Evolutionary conservation across 2,797 vertebrate species (phyloP).

Genomic region (Heteromormyrus szaboi): DNA sequence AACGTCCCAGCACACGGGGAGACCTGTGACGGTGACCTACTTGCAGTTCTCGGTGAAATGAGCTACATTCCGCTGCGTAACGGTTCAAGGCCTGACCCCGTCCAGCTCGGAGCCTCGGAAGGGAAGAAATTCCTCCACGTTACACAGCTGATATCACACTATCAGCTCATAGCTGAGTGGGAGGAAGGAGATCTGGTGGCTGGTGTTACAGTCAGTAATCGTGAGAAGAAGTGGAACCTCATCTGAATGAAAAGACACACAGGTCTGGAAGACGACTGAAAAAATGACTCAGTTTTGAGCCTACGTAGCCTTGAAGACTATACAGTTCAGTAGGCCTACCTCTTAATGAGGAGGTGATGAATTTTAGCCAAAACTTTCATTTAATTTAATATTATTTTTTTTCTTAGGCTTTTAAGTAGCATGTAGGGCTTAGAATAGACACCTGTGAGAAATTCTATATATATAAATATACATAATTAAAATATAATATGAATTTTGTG

Average conservation of each 20-base stretch:
- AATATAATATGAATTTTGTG: neutral
- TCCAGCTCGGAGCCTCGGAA: neutral
- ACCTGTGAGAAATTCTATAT: neutral
- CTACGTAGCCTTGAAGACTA: neutral
- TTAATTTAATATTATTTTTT: neutral
- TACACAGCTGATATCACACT: neutral
- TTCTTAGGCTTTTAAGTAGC: neutral
- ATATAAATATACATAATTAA: neutral
- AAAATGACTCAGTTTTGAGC: neutral
- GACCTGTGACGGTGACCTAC: constrained; percentile 27
- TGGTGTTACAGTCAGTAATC: neutral
- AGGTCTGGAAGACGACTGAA: neutral
- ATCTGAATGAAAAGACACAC: neutral
- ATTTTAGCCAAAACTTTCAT: neutral
- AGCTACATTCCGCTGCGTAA: constrained; percentile 8
- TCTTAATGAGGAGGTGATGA: neutral
- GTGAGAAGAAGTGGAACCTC: neutral
- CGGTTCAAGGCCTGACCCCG: neutral
- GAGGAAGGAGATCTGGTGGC: neutral
- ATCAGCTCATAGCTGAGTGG: neutral
- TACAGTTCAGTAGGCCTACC: neutral
- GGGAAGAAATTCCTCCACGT: neutral
- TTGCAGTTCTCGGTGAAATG: constrained; percentile 25
- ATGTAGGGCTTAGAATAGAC: neutral
- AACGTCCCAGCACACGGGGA: constrained; percentile 7